Evolutionary conservation across 2,888 invertebrate genomes (phyloP).

Genomic region (Meteorus colon): DNA sequence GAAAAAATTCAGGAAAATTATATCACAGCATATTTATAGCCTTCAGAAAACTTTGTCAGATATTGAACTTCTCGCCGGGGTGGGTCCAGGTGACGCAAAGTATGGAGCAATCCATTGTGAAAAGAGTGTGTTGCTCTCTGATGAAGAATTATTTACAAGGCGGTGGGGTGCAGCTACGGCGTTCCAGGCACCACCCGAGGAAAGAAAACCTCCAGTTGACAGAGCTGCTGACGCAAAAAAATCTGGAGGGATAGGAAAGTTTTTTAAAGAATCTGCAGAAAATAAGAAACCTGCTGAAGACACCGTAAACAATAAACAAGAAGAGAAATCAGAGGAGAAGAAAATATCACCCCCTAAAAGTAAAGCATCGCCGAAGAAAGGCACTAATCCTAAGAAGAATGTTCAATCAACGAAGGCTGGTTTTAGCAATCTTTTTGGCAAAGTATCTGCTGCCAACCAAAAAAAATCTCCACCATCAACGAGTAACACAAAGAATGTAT

Average conservation of each 20-base stretch:
- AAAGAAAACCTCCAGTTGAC: constrained; percentile 36
- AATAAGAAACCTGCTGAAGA: constrained; percentile 19
- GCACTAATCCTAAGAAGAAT: constrained; percentile 55
- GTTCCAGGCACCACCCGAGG: constrained; percentile 23
- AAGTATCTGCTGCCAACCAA: constrained; percentile 49
- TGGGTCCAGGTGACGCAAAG: constrained; percentile 61
- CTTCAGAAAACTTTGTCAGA: constrained; percentile 68
- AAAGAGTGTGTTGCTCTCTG: constrained; percentile 50
- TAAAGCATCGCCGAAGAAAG: constrained; percentile 50
- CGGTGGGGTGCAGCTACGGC: constrained; percentile 55
- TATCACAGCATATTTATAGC: constrained; percentile 73
- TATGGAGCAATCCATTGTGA: constrained; percentile 64
- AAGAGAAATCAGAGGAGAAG: constrained; percentile 41
- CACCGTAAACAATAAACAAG: neutral
- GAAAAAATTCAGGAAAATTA: constrained; percentile 65
- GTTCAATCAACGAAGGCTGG: constrained; percentile 58
- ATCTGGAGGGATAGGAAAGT: constrained; percentile 22
- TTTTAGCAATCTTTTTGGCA: constrained; percentile 64
- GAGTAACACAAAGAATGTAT: constrained; percentile 40
- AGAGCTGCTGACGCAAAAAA: constrained; percentile 23
- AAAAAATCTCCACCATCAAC: constrained; percentile 37
- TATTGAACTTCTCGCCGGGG: constrained; percentile 60
- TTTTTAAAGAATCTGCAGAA: constrained; percentile 18
- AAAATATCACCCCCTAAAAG: constrained; percentile 47
- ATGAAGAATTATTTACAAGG: constrained; percentile 56